phyloP scores from a whole-genome alignment of 2,113 vertebrate genomes.

The Typhlomys cinereus region DNA sequence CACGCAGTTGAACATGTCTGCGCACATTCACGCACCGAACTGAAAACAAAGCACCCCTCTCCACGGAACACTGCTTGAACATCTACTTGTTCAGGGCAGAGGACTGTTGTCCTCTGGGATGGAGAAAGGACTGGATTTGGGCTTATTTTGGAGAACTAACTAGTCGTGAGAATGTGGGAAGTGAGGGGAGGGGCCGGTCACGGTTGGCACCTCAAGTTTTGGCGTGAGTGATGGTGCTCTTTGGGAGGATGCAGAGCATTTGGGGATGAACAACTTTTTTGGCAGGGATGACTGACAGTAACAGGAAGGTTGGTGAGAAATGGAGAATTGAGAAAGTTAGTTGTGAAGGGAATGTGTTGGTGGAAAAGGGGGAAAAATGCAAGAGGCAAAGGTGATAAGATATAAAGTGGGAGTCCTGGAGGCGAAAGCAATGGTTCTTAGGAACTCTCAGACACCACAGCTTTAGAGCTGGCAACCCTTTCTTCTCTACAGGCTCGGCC shows the following conservation, averaged over 20 bases:
- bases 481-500: neutral
- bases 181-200: accelerated
- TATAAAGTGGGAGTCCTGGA: neutral
- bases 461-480: neutral
- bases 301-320: neutral
- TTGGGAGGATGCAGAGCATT: accelerated
- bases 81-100: neutral
- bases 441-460: neutral
- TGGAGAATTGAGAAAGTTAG: neutral
- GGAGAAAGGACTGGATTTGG: neutral
- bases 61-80: neutral
- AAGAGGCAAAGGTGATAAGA: neutral
- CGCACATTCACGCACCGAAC: too few species aligned
- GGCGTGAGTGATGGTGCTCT: accelerated
- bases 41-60: too few species aligned
- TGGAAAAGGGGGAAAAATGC: neutral
- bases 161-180: neutral
- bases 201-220: accelerated
- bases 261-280: accelerated
- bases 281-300: neutral
- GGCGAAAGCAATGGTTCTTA: too few species aligned
- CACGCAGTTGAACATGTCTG: too few species aligned
- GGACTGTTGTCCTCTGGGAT: accelerated
- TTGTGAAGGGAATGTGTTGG: neutral
- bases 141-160: neutral